Base-by-base conservation (phyloP, 2,888 invertebrate species). In the Agonopterix subpropinquella region DNA sequence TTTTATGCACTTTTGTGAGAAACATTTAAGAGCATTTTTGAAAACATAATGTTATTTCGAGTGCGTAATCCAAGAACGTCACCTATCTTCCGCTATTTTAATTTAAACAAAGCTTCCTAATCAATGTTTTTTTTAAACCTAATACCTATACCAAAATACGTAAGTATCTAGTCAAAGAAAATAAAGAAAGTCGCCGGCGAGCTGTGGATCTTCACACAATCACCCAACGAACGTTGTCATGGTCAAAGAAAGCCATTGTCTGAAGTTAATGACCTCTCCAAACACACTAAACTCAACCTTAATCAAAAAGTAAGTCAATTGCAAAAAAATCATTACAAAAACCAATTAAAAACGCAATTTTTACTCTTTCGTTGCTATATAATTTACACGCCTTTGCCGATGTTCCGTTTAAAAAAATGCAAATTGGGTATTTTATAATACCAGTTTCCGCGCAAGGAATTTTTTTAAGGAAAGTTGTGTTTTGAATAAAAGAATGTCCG, bases 401-500 rank as follows among this genome's bases (percentile, higher is more conserved):
- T 49, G 45, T 43, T 8, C 43, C 39, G 39, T 39, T 39, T 11
- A 44, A 49, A 47, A 41, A 51, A 56, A 45, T 48, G 47, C 41
- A 50, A 53, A 54, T 54, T 55, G 45, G 50, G 52, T 50, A 53
- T 53, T 54, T 56, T 53, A 47, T 50, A 43, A 41, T 47, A 47
- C 44, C 47, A 44, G 48, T 49, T 51, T 51, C 36, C 11, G 8
- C 52, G 47, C 11, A 35, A 42, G 15, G n/a, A 47, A 39, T 37
- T 11, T 47, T 43, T 43, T 28, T 2, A 7, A 45, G 39, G 45
- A 62, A 64, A 65, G 44, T 41, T 46, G 47, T 47, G 47, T 47
- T 36, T 50, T 47, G 28, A 28, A 28, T 28, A 48, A 62, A 61
- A 80, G 77, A 80, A 78, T 80, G 77, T 77, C 70, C 73, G 68